Base-by-base conservation (phyloP, 2,888 invertebrate genomes). In the Dynastes maya region DNA sequence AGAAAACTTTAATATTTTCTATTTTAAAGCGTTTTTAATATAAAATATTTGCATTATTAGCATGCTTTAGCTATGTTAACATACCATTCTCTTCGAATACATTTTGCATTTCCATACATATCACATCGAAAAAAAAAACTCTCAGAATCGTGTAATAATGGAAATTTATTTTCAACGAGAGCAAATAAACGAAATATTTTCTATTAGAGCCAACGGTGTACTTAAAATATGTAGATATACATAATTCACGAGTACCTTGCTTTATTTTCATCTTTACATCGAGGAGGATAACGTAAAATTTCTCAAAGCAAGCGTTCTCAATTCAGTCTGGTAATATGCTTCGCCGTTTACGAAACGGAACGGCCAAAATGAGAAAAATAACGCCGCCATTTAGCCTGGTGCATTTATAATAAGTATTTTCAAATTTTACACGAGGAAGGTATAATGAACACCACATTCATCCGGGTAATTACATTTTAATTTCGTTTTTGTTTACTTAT, bases 401-500 rank as follows among this genome's bases (percentile, higher is more conserved):
- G 32, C 63, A 22, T 16, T 32, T 32, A 32, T 27, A 61, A 22
- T 22, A 27, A 3, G 63, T 3, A 13, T 63, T 32, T 32, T 32
- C 4, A n/a, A 32, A 45, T 27, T 49, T 2, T 2, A 51, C 13
- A 11, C 29, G 29, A 6, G 1, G 0, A 16, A 67, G 45, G 45
- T 29, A 51, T 16, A 51, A 49, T 53, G 68, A 67, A 67, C 65
- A 16, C 27, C 27, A 63, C 11, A 45, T 45, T 29, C 49, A 68
- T 27, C 49, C 13, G 51, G 11, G 29, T 13, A 68, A 51, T 29
- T 68, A 68, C 68, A 68, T 29, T 68, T 32, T 32, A 11, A 37
- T 61, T 8, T 68, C 22, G 2, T 16, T 11, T 51, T 29, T 32
- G 3, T 32, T 49, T 68, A 37, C 5, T 16, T 27, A 29, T 51